Percentiles rank a stretch among this genome's conserved stretches.
phyloP scores from a whole-genome alignment of 2,797 vertebrate genomes.

The Somateria mollissima region DNA sequence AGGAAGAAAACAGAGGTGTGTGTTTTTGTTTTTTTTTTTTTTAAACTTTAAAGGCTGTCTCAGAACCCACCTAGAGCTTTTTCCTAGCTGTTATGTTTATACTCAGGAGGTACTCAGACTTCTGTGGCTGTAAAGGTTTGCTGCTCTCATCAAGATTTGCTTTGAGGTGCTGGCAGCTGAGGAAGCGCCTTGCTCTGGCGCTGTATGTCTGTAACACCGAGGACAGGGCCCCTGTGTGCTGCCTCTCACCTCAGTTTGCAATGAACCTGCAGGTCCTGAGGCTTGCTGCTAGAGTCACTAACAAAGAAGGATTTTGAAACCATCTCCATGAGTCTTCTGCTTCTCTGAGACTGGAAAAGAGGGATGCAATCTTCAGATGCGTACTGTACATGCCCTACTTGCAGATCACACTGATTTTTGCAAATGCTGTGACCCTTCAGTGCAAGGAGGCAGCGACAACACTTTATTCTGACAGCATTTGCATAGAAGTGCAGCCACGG shows the following conservation, averaged over 20 bases:
- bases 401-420: neutral
- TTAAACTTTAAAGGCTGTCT: neutral
- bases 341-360: neutral
- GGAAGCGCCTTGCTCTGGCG: neutral
- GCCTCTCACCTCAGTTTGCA: neutral
- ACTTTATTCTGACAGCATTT: neutral
- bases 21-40: too few species aligned
- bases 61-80: neutral
- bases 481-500: neutral
- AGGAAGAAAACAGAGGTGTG: neutral
- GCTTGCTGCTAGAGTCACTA: neutral
- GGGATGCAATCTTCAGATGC: neutral
- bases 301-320: neutral
- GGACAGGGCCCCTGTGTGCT: neutral
- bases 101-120: neutral
- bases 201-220: fast-evolving
- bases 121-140: neutral
- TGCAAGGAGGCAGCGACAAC: neutral
- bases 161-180: neutral
- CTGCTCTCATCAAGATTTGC: neutral
- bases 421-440: neutral
- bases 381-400: neutral
- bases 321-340: neutral
- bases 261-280: neutral
- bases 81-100: neutral